These are phyloP conservation scores for Miniopterus natalensis DNA, from an alignment of 2,113 vertebrate species.

Conservation along the genomic window DNA sequence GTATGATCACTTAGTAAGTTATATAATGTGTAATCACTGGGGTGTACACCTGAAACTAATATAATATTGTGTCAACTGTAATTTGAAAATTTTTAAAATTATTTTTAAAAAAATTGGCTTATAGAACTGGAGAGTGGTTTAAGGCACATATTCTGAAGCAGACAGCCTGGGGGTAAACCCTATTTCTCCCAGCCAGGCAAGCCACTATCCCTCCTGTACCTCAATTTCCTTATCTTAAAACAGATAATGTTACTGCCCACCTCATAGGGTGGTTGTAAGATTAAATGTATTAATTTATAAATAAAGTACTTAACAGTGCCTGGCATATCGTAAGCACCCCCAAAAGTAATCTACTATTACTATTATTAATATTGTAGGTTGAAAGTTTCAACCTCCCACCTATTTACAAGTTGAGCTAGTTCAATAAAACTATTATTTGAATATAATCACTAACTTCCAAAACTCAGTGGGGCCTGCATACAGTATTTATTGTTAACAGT, in stretches of 20 bases:
- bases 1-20: background rate
- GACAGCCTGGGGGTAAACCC: background rate
- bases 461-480: background rate
- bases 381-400: slow-evolving; percentile 1
- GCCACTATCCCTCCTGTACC: background rate
- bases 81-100: background rate
- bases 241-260: background rate
- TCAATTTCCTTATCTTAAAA: slow-evolving; percentile 48
- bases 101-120: background rate
- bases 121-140: background rate
- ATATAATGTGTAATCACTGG: background rate
- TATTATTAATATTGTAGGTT: background rate
- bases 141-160: background rate
- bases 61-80: background rate
- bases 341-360: background rate
- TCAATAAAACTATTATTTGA: slow-evolving; percentile 24
- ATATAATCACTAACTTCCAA: background rate
- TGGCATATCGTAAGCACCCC: background rate
- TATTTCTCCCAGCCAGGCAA: background rate
- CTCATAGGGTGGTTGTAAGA: background rate
- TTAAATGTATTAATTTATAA: slow-evolving; percentile 40
- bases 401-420: slow-evolving; percentile 35
- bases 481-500: background rate
- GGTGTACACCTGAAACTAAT: background rate
- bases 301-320: slow-evolving; percentile 16